Percentiles rank a stretch among this genome's conserved stretches.
Conservation (phyloP, 2,113 vertebrate species). For the Gymnobelideus leadbeateri region DNA sequence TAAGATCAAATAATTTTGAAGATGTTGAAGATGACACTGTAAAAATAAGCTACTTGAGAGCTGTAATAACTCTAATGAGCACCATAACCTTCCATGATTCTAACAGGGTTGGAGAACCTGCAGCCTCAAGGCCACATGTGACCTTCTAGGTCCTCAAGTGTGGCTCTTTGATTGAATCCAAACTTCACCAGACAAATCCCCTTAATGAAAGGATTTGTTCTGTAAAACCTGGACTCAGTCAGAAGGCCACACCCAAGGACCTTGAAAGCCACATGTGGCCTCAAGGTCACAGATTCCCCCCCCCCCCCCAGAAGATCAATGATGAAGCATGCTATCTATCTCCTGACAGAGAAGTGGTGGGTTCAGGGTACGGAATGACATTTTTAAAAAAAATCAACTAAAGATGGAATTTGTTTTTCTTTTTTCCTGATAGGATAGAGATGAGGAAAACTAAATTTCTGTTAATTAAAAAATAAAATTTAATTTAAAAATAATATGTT, state of each 20-base stretch:
- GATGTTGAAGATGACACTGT: background rate
- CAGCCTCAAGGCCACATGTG: too few species aligned
- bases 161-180: too few species aligned
- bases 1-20: background rate
- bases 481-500: background rate
- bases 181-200: too few species aligned
- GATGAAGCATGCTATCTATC: background rate
- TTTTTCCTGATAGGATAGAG: background rate
- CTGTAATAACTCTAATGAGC: background rate
- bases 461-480: background rate
- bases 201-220: too few species aligned
- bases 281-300: too few species aligned
- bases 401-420: background rate
- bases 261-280: too few species aligned
- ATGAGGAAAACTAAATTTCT: background rate
- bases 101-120: too few species aligned
- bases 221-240: too few species aligned
- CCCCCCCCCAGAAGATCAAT: background rate
- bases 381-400: too few species aligned
- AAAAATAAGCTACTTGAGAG: background rate
- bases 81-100: background rate
- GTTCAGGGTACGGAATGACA: background rate
- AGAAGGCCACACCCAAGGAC: too few species aligned
- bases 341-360: background rate
- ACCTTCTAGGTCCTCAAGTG: too few species aligned